Evolutionary conservation across 1,140 invertebrate genomes (phyloP).

Genomic region (Pseudomyrmex concolor): DNA sequence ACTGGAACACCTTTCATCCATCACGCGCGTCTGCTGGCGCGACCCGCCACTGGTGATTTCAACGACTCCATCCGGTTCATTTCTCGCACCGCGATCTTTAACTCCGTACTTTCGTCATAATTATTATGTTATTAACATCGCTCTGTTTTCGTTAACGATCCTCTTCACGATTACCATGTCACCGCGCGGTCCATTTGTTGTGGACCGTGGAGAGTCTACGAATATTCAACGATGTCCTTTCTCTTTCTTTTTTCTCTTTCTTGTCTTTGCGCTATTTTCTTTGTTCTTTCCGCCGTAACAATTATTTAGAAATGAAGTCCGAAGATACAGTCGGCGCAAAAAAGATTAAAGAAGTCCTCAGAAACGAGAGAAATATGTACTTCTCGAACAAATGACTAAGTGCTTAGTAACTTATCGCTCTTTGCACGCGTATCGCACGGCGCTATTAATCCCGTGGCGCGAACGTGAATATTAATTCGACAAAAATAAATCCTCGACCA

Average conservation of each 20-base stretch:
- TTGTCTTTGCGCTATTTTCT: neutral
- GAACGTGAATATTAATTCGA: conserved; percentile 55
- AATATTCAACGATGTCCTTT: neutral
- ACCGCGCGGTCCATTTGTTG: neutral
- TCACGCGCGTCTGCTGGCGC: conserved; percentile 57
- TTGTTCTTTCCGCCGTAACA: conserved; percentile 18
- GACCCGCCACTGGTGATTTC: conserved; percentile 37
- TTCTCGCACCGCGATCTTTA: conserved; percentile 42
- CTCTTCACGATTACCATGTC: conserved; percentile 23
- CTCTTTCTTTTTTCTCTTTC: neutral
- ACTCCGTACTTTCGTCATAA: conserved; percentile 20
- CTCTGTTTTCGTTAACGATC: conserved; percentile 8
- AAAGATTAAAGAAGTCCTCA: conserved; percentile 31
- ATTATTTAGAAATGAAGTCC: conserved; percentile 45
- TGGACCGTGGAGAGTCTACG: too few relatives aligned
- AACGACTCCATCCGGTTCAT: conserved; percentile 71
- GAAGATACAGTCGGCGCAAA: conserved; percentile 12
- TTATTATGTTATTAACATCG: conserved; percentile 42
- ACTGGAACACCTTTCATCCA: conserved; percentile 75
- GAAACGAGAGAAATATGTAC: conserved; percentile 24
- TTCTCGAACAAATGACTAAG: conserved; percentile 29
- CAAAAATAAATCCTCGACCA: conserved; percentile 43
- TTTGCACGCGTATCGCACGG: conserved; percentile 47
- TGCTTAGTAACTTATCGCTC: conserved; percentile 46
- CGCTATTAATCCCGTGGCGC: conserved; percentile 35